Base-by-base conservation (phyloP, 2,113 vertebrate species). In the Jaculus jaculus region DNA sequence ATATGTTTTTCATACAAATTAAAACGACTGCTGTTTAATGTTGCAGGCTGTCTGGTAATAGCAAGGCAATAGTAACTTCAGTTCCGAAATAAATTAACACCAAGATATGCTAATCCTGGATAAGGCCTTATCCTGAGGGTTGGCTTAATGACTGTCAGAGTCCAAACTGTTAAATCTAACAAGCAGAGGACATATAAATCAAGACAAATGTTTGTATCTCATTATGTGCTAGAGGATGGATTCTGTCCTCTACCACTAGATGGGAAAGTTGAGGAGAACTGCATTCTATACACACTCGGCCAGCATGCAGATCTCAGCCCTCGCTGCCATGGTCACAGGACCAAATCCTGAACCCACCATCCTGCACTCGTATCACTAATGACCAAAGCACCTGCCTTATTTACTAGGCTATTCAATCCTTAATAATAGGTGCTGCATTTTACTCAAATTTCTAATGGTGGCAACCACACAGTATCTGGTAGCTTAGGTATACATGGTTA, bases 201-300 rank as follows among this genome's bases (percentile, higher is more conserved):
- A 93, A 72, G n/a, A 83, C 42, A 87, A 77, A 81, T 11, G 7
- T 24, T 73, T 61, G 75, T 8, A 60, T 65, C 28, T n/a, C 74
- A 58, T 13, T 84, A 65, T 0, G 26, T 34, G 37, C 18, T 61
- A 63, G 39, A 77, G 60, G 58, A 80, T 39, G 86, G 61, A 85
- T 23, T 83, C 39, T 68, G 39, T 26, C 87, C 89, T 42, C 4
- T 58, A 80, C 3, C 85, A 71, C 32, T 65, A 80, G n/a, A 81
- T 9, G 92, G 39, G 30, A 89, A 92, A 84, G 75, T 17, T 24
- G 80, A 58, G 79, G 78, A 73, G 28, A 61, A 47, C 15, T 72
- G 2, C 82, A 74, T 79, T 88, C 87, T 61, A 79, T 66, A 82
- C 92, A 96, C 28, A 65, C 18, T 73, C 51, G 92, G 82, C 54